Base-by-base conservation (phyloP, 2,888 invertebrate species). In the Pseudococcus longispinus region DNA sequence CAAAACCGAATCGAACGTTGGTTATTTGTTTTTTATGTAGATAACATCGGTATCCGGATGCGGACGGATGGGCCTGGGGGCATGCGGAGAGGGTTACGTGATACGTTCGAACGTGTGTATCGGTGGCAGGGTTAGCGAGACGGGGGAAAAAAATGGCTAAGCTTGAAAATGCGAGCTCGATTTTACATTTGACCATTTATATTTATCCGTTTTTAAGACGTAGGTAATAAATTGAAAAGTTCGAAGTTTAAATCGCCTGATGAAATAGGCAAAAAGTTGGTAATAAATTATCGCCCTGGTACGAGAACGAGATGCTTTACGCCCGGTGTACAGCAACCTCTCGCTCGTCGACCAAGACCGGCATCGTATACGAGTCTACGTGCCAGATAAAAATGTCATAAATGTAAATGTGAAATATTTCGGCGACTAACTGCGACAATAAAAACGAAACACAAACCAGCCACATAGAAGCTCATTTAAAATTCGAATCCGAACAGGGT, bases 321-420 rank as follows among this genome's bases (percentile, higher is more conserved):
- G n/a, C 32, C 23, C 18, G 15, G 46, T 37, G 18, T 18, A n/a
- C n/a, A n/a, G n/a, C n/a, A 26, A 83, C 51, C 46, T 82, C 18
- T 37, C 18, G 9, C 11, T 15, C 26, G 51, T 23, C n/a, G 37
- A 11, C 55, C 26, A 51, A 55, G 26, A 29, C 44, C 9, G 37
- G 37, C 4, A 60, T 9, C 20, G 11, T 18, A 23, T 83, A 83
- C 37, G 9, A 5, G 32, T 29, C 23, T 83, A 83, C 83, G 83
- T 83, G 83, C 55, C 26, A 83, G 83, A 83, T 83, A 70, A 85
- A 85, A 85, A 42, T 44, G 85, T 85, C 85, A 85, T 85, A 85
- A 85, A 85, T 85, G 85, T 70, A 85, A 85, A 85, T 85, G 85
- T 85, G 70, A 70, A 85, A 85, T 70, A 70, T 70, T 85, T 85